These are phyloP conservation scores for Idaea aversata DNA, from an alignment of 2,888 invertebrate genomes.

Conservation along the genomic window DNA sequence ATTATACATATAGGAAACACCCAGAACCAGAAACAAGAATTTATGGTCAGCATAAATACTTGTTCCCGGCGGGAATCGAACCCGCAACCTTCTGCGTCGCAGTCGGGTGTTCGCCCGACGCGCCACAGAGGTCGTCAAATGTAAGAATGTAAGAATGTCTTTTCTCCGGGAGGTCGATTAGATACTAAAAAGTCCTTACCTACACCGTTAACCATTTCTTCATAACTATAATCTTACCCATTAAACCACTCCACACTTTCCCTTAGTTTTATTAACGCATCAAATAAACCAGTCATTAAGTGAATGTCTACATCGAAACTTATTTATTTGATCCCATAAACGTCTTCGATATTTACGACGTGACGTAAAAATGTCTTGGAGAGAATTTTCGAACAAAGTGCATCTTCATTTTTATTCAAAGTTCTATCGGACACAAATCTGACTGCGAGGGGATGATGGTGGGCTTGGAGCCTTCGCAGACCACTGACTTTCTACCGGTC, in stretches of 20 bases:
- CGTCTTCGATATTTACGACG: constrained; percentile 21
- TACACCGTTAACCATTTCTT: not conserved
- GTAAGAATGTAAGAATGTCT: not conserved
- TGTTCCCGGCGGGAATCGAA: too few relatives aligned
- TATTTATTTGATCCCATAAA: constrained; percentile 20
- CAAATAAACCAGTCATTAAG: constrained; percentile 17
- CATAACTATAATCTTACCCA: not conserved
- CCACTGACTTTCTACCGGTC: not conserved
- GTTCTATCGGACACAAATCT: constrained; percentile 12
- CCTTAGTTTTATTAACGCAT: constrained; percentile 7
- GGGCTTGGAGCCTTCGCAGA: not conserved
- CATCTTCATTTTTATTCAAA: constrained; percentile 41
- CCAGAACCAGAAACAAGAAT: too few relatives aligned
- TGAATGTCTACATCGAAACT: constrained; percentile 10
- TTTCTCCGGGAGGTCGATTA: not conserved
- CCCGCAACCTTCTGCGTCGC: too few relatives aligned
- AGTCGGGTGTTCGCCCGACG: too few relatives aligned
- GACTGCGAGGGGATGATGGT: constrained; percentile 4
- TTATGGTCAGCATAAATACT: too few relatives aligned
- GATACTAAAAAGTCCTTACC: not conserved
- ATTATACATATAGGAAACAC: too few relatives aligned
- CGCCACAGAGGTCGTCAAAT: too few relatives aligned
- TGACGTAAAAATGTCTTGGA: constrained; percentile 4
- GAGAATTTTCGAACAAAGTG: constrained; percentile 26
- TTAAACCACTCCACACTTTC: not conserved